phyloP scores from a whole-genome alignment of 2,797 vertebrate genomes.

The Coendou prehensilis region DNA sequence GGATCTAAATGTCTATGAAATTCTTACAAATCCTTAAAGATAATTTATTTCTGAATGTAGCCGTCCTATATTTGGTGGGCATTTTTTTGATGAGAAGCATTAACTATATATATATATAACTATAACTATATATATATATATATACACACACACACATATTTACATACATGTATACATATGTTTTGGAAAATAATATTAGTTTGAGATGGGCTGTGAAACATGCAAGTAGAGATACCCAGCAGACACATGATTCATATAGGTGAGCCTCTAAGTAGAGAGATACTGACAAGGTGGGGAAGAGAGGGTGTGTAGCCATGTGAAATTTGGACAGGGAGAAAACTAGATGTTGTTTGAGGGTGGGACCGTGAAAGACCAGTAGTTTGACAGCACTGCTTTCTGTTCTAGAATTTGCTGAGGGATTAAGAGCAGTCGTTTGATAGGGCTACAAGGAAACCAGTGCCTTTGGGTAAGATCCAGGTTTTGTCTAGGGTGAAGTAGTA shows the following conservation, averaged over 20 bases:
- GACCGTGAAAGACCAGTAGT: not conserved
- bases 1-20: not conserved
- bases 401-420: not conserved
- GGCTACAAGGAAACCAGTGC: not conserved
- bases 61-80: not conserved
- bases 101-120: too few species aligned
- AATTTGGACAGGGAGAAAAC: not conserved
- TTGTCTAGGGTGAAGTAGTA: not conserved
- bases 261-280: not conserved
- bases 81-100: not conserved
- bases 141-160: not conserved
- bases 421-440: not conserved
- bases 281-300: not conserved
- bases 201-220: conserved; percentile 1
- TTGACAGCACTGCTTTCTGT: not conserved
- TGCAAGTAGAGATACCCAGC: not conserved
- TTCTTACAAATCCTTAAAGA: conserved; percentile 54
- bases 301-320: not conserved
- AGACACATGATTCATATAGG: not conserved
- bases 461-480: not conserved
- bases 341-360: not conserved
- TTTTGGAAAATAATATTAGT: conserved; percentile 34
- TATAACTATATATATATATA: too few species aligned
- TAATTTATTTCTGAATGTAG: conserved; percentile 23
- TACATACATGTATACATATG: not conserved